Evolutionary conservation across 2,888 invertebrate species (phyloP), one percentile per base, ranked within the genome.

Genomic region (Graphium colonna): DNA sequence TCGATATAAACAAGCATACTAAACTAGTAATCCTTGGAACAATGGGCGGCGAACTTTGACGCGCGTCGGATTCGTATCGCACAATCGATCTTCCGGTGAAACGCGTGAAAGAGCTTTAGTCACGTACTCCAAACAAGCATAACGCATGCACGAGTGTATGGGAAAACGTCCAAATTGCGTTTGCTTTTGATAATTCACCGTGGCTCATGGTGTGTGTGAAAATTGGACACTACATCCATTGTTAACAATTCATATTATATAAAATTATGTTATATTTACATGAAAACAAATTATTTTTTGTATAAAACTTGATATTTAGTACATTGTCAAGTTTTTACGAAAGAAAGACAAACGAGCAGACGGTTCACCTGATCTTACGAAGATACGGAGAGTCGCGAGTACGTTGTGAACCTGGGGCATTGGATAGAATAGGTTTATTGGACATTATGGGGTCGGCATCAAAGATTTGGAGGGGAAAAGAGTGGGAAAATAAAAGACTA

Each of bases 81-180:
- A 7, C 43, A 48, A 48, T 36, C 38, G 38, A 8, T 43, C 9
- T 3, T n/a, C n/a, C n/a, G n/a, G 38, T 38, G 41, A 52, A 28
- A 28, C 31, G 47, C 47, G 38, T 48, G 47, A 52, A 47, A 38
- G 47, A 42, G 13, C 47, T 48, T 52, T 48, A 47, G 52, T 52
- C 47, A 52, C 52, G 52, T 47, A 26, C n/a, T 12, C 13, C 17
- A 36, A 43, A 38, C 28, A 52, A 42, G 46, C 36, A 10, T 21
- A 15, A 16, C 17, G 42, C 42, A 42, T 38, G 26, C 31, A 26
- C 7, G 17, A 41, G 13, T 21, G 18, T 41, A 43, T 43, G 16
- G 26, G n/a, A n/a, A n/a, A n/a, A n/a, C n/a, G n/a, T n/a, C n/a
- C n/a, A n/a, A n/a, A n/a, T n/a, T n/a, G n/a, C n/a, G n/a, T n/a